Conservation (phyloP, 2,113 vertebrate genomes). For the Psilopsiagon aurifrons region DNA sequence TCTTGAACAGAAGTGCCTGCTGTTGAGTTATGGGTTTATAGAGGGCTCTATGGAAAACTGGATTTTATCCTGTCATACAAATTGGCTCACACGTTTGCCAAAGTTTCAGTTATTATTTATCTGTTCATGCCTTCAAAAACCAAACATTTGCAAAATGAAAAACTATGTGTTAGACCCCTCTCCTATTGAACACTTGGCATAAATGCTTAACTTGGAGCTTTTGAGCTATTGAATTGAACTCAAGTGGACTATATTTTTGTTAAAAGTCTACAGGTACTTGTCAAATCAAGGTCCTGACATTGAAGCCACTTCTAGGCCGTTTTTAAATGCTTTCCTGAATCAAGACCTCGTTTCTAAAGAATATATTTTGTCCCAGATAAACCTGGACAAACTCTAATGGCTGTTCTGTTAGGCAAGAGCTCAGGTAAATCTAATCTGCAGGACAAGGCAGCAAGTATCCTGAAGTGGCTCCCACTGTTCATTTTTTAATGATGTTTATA, state of each 20-base stretch:
- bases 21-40: fast-evolving
- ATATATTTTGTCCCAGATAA: background rate
- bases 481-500: conserved; percentile 38
- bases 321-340: conserved; percentile 10
- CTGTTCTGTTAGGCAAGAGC: background rate
- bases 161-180: background rate
- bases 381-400: background rate
- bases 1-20: background rate
- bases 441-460: background rate
- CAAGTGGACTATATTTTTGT: background rate
- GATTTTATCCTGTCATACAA: background rate
- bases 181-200: conserved; percentile 3
- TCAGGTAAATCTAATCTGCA: background rate
- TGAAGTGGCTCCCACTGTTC: background rate
- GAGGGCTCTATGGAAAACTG: background rate
- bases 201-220: background rate
- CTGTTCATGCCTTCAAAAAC: background rate
- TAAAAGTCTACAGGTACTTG: background rate
- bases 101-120: background rate
- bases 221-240: background rate
- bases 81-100: background rate
- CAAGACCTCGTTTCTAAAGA: background rate
- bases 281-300: background rate
- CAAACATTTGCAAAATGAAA: background rate
- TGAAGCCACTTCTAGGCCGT: background rate